phyloP scores from a whole-genome alignment of 2,888 invertebrate species.

The Phaonia tiefii region DNA sequence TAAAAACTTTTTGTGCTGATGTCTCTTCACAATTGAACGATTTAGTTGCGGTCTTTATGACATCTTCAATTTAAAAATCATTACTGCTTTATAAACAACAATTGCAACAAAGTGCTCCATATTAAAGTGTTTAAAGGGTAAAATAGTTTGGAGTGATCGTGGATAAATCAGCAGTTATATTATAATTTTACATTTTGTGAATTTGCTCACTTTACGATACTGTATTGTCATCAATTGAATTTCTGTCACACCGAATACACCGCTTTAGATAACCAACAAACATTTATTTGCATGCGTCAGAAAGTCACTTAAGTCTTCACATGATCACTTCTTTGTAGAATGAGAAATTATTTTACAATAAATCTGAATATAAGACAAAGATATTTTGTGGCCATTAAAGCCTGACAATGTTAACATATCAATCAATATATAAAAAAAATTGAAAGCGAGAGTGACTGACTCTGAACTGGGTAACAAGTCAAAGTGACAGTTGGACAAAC shows the following conservation, averaged over 20 bases:
- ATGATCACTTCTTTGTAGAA: not conserved
- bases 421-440: not conserved
- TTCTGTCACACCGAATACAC: not conserved
- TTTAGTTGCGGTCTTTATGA: constrained; percentile 39
- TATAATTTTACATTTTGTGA: not conserved
- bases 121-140: too few species aligned
- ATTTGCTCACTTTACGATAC: not conserved
- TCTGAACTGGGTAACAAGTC: too few species aligned
- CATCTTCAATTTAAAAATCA: constrained; percentile 32
- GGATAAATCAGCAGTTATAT: not conserved
- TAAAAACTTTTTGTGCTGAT: constrained; percentile 7
- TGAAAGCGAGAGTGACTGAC: not conserved
- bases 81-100: constrained; percentile 34
- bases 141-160: not conserved
- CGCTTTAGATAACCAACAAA: constrained; percentile 7
- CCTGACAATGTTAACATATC: not conserved
- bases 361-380: constrained; percentile 8
- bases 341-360: not conserved
- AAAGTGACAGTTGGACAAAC: too few species aligned
- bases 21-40: constrained; percentile 44
- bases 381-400: not conserved
- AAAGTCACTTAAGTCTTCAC: constrained; percentile 35
- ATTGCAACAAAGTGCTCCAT: too few species aligned
- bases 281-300: constrained; percentile 61
- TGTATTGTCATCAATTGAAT: not conserved